A percentile compares a stretch with the other conserved stretches of the same genome.
These are phyloP conservation scores for Phodopus roborovskii DNA, from an alignment of 2,113 vertebrate species.

Conservation along the genomic window DNA sequence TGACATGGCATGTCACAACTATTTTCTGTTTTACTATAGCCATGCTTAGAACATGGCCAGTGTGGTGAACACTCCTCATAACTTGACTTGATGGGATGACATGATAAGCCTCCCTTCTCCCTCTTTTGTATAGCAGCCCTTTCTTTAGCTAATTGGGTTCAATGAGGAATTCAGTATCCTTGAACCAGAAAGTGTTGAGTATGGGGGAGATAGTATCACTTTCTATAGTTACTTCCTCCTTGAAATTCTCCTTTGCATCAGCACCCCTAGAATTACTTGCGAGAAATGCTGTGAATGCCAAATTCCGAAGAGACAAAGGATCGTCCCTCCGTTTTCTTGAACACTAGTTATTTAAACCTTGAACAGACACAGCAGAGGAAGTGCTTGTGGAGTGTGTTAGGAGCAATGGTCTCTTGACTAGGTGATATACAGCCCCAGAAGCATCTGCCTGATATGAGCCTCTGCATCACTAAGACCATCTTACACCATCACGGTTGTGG, in stretches of 20 bases:
- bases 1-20: background rate
- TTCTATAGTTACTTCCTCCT: background rate
- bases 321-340: slow-evolving; percentile 65
- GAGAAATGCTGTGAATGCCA: slow-evolving; percentile 33
- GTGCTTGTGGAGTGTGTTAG: slow-evolving; percentile 50
- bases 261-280: slow-evolving; percentile 36
- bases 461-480: slow-evolving; percentile 56
- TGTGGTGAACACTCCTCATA: background rate
- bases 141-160: slow-evolving; percentile 3
- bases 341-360: background rate
- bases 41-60: background rate
- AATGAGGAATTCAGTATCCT: background rate
- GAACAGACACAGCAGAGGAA: slow-evolving; percentile 27
- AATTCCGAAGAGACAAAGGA: slow-evolving; percentile 61
- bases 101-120: background rate
- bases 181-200: background rate
- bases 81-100: background rate
- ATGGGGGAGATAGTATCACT: fast-evolving
- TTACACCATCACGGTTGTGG: slow-evolving; percentile 57
- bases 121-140: background rate
- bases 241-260: background rate
- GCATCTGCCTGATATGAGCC: slow-evolving; percentile 19
- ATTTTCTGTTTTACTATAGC: background rate
- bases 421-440: slow-evolving; percentile 50
- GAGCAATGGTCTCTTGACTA: slow-evolving; percentile 73